phyloP scores from a whole-genome alignment of 1,140 invertebrate genomes.

The Sinonovacula constricta region DNA sequence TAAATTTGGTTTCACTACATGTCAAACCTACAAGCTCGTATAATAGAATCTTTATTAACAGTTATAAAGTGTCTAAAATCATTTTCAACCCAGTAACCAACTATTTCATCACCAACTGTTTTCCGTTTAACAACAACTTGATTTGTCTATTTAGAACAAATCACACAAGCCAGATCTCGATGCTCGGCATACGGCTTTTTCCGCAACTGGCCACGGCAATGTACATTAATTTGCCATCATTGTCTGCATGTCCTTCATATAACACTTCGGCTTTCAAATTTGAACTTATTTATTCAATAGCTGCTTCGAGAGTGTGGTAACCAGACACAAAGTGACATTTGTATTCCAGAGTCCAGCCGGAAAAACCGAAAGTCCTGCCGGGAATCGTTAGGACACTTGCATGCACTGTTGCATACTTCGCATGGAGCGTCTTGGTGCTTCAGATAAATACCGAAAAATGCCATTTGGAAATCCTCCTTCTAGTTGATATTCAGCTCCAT shows the following conservation, averaged over 20 bases:
- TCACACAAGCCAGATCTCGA: constrained; percentile 58
- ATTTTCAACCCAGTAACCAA: too few species aligned
- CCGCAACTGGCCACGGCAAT: constrained; percentile 46
- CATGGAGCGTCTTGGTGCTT: constrained; percentile 54
- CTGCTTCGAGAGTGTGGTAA: not conserved
- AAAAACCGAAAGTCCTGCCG: constrained; percentile 46
- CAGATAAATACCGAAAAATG: not conserved
- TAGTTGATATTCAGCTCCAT: constrained; percentile 56
- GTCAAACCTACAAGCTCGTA: too few species aligned
- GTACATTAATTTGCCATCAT: constrained; percentile 58
- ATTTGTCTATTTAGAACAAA: constrained; percentile 54
- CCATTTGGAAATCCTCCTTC: constrained; percentile 80
- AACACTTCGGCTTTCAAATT: constrained; percentile 47
- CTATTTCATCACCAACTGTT: too few species aligned
- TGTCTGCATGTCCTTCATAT: not conserved
- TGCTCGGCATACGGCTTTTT: constrained; percentile 55
- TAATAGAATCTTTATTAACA: too few species aligned
- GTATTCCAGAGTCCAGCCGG: constrained; percentile 57
- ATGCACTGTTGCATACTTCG: constrained; percentile 48
- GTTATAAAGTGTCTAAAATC: too few species aligned
- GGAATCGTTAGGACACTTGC: constrained; percentile 56
- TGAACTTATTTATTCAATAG: constrained; percentile 53
- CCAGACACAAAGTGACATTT: constrained; percentile 56
- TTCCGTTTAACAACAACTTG: too few species aligned
- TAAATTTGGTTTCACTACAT: too few species aligned